Conservation (phyloP, 2,888 invertebrate genomes). For the Rhagonycha fulva region DNA sequence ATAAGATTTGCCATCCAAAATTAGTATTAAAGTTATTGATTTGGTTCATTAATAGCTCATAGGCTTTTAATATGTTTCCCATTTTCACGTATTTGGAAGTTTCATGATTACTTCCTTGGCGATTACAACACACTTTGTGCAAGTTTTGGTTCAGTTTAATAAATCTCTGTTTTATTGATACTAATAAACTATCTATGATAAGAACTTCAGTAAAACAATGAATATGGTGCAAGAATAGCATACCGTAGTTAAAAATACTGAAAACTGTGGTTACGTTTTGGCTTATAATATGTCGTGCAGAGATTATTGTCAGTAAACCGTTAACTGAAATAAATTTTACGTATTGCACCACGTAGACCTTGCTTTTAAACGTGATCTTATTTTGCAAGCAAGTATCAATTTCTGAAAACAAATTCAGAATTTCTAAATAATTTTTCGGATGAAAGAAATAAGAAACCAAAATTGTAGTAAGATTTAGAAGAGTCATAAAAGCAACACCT, state of each 20-base stretch:
- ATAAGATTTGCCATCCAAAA: background rate
- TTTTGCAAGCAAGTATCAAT: background rate
- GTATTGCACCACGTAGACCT: background rate
- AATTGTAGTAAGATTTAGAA: too few species aligned
- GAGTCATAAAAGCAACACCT: background rate
- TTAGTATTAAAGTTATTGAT: background rate
- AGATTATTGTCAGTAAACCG: accelerated
- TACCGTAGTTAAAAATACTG: too few species aligned
- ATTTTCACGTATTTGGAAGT: background rate
- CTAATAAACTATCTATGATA: background rate
- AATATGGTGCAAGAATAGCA: background rate
- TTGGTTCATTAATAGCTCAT: background rate
- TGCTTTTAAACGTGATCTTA: background rate
- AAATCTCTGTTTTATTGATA: background rate
- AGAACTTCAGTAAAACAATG: background rate
- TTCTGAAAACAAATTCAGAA: background rate
- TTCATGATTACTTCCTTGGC: background rate
- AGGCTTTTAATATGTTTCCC: background rate
- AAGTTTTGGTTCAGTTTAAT: background rate
- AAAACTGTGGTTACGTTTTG: too few species aligned
- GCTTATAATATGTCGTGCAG: too few species aligned
- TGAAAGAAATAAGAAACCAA: too few species aligned
- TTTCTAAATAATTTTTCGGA: background rate
- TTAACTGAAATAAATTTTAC: background rate
- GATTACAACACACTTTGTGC: background rate